These are phyloP conservation scores for Diploscapter pachys DNA, from an alignment of 1,140 invertebrate species.

Conservation along the genomic window DNA sequence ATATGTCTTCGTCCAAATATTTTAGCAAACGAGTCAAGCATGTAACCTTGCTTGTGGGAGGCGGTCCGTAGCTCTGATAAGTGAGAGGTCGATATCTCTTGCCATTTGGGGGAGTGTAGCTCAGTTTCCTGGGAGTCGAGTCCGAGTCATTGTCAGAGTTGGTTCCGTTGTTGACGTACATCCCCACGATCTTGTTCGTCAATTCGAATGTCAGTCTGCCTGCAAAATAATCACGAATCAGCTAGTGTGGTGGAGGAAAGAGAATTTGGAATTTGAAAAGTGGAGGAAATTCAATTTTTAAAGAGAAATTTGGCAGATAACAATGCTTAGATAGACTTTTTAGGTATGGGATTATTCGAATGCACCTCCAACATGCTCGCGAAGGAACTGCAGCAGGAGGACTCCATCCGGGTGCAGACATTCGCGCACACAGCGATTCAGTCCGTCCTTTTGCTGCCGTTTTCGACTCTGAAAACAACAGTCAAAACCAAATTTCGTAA, in stretches of 20 bases:
- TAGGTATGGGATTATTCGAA: too few species aligned
- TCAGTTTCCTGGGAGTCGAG: background rate
- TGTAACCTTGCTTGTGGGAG: too few species aligned
- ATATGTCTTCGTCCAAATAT: too few species aligned
- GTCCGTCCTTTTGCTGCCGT: background rate
- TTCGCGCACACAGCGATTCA: conserved; percentile 4
- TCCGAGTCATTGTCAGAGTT: background rate
- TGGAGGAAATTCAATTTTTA: too few species aligned
- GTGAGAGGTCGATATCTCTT: too few species aligned
- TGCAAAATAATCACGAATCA: too few species aligned
- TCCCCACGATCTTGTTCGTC: background rate
- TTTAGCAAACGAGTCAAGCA: too few species aligned
- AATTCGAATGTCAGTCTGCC: conserved; percentile 1
- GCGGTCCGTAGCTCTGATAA: too few species aligned
- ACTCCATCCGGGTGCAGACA: conserved; percentile 26
- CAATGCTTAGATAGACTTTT: too few species aligned
- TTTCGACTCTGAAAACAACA: background rate
- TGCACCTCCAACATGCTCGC: conserved; percentile 13
- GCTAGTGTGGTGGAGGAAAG: too few species aligned
- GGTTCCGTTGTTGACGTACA: background rate
- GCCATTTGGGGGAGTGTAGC: background rate
- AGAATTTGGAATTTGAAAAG: too few species aligned
- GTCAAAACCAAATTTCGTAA: background rate
- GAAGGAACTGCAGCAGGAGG: conserved; percentile 12
- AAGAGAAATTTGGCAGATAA: too few species aligned